Base-by-base conservation (phyloP, 2,113 vertebrate species). In the Plectropomus leopardus region DNA sequence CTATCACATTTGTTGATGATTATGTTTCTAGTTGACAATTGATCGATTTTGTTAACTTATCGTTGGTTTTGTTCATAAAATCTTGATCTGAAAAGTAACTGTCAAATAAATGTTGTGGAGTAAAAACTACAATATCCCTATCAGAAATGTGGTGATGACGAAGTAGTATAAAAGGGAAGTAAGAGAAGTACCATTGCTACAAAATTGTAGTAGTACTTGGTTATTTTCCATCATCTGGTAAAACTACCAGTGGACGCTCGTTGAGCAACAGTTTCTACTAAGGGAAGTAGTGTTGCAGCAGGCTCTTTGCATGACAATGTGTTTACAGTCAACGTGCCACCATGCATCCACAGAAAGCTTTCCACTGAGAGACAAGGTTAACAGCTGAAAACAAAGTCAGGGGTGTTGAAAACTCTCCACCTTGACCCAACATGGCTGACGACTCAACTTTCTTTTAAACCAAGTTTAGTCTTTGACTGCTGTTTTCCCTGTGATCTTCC, bases 241-340 rank as follows among this genome's bases (percentile, higher is more conserved):
- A 17, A 59, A 14, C 2, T 16, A 54, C 34, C 30, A 23, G 1
- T 1, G 24, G 19, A 6, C 10, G 16, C 14, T 53, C 34, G 26
- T 78, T 81, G 10, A 23, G 28, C 36, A 63, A 77, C 48, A 50
- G 36, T 42, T 70, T 14, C n/a, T 44, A 26, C 28, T 32, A 7
- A 36, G 15, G 55, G 23, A 74, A 83, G 54, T 14, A 2, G 51
- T 53, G 75, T 28, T 42, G 50, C 48, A 36, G 42, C 51, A 72
- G 14, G 14, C 19, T 58, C 11, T 61, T 82, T 85, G 50, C 72
- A 78, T 72, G 53, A 76, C 51, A 63, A 13, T 53, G 58, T 61
- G 24, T 85, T 76, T 80, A 73, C 54, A 81, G 72, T 65, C 32
- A 65, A 81, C 23, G 51, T 4, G 21, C 24, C 5, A 15, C 7